Base-by-base conservation (phyloP, 2,888 invertebrate species). In the Spilarctia lutea region DNA sequence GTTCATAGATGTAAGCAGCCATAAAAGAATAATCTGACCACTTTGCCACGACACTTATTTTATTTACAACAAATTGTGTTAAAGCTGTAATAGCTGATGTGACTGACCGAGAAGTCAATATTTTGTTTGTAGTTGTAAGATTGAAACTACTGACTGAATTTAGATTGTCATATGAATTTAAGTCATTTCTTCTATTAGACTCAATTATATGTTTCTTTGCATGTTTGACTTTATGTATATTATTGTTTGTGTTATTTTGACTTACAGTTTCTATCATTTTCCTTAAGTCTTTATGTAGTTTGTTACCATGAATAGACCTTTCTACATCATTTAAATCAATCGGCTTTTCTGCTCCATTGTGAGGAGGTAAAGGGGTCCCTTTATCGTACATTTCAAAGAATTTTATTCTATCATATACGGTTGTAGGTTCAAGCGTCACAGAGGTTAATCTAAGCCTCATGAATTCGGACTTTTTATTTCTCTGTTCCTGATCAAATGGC, bases 311-410 rank as follows among this genome's bases (percentile, higher is more conserved):
- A 66, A 71, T 71, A 71, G 42, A 63, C 24, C n/a, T 63, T 63
- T 71, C 71, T 11, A 71, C 33, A 65, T 84, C 78, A 39, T 71
- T 27, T 71, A 65, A 74, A 65, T 77, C 81, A 30, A 79, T 74
- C 60, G 74, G 65, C 67, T 79, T 79, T 30, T 75, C 77, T 24
- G 80, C 77, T 27, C 75, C 68, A 45, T 79, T 65, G 30, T 74
- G 68, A 30, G 73, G 56, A 39, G 84, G 76, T 16, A 70, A 35
- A 7, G 79, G 80, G 30, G 94, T 94, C 65, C 89, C 81, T 66
- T 86, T 90, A 73, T 95, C 94, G 79, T 95, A 94, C 20, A 92
- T 85, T 87, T 95, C 94, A 76, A 95, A 95, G 82, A 95, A 95
- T 75, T 91, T 94, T 24, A 95, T 91, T 89, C 88, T 94, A 71